Base-by-base conservation (phyloP, 2,888 invertebrate genomes). In the Dicranocentrus wangi region DNA sequence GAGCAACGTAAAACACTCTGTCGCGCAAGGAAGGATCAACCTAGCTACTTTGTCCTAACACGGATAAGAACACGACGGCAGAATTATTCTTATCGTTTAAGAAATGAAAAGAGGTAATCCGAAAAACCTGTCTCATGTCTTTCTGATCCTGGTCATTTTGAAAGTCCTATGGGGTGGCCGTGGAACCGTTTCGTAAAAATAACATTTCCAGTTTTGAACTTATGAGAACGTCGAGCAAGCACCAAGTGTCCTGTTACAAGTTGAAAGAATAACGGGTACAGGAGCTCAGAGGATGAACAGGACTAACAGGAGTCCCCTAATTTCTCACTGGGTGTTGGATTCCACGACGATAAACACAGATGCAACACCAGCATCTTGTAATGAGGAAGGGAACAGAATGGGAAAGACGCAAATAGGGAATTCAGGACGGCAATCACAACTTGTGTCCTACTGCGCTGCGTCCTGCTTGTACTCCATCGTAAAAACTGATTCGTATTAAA, bases 71-170 rank as follows among this genome's bases (percentile, higher is more conserved):
- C 17, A 58, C 10, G 17, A 32, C 15, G 47, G 21, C 25, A 28
- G 19, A 39, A n/a, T 28, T 2, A 7, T 65, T 43, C 42, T 65
- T 65, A 65, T 65, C 65, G 15, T 17, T 32, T 39, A 19, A n/a
- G 25, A 60, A 60, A 60, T 61, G 23, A 39, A 65, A 63, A 43
- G 23, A 65, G n/a, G 42, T 65, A 65, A 65, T 65, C 65, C 42
- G 1, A 10, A 25, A 55, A 55, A 55, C 55, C 55, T 55, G 55
- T 25, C 25, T 55, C 55, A 55, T 55, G 55, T 55, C 21, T 25
- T 55, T 55, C 25, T 55, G 55, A 55, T 21, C 55, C 55, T 55
- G 1, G 10, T 25, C 55, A 55, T 55, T 55, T 55, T 3, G 55
- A 55, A 55, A 55, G 23, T 55, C 25, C 55, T 55, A n/a, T n/a